Base-by-base conservation (phyloP, 2,888 invertebrate species). In the Sarcophaga variegata region DNA sequence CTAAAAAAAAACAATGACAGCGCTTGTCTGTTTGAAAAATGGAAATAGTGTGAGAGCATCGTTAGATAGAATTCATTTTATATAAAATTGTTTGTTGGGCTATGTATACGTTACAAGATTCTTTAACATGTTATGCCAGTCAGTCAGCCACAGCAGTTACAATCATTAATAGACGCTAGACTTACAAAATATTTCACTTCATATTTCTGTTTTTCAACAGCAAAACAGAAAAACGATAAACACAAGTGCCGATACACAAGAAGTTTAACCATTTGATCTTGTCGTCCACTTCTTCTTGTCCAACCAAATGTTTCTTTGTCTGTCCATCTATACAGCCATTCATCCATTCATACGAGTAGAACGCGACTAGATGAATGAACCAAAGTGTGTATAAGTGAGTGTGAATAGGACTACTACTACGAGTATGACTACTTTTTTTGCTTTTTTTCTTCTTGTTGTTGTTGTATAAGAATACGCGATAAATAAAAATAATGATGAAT, bases 401-500 rank as follows among this genome's bases (percentile, higher is more conserved):
- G 49, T 69, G 12, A 54, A 17, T 12, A 11, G 45, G 1, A 37
- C 37, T 37, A 10, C 37, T 37, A 8, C 37, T 37, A 45, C 11
- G 20, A 17, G 45, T 47, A 45, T 67, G 20, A 66, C 12, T 14
- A 27, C 27, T 14, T 66, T 27, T 27, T 14, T 64, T 14, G n/a
- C 22, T 0, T 14, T 54, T 49, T 14, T 49, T 4, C 0, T 37
- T 37, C 0, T 54, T 54, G 4, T 54, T 54, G 4, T 49, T 49
- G 11, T 17, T 54, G 22, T 47, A 37, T 22, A 49, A 80, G 72
- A 83, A 83, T 76, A 80, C 20, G 72, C 67, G 63, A 80, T 77
- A 77, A 83, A 63, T 69, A 77, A 37, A 37, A 37, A 76, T 83
- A 83, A 86, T 83, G 72, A 86, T 86, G 67, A 83, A 86, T 83